These are phyloP conservation scores for Cranoglanis bouderius DNA, from an alignment of 2,113 vertebrate genomes.

Conservation along the genomic window DNA sequence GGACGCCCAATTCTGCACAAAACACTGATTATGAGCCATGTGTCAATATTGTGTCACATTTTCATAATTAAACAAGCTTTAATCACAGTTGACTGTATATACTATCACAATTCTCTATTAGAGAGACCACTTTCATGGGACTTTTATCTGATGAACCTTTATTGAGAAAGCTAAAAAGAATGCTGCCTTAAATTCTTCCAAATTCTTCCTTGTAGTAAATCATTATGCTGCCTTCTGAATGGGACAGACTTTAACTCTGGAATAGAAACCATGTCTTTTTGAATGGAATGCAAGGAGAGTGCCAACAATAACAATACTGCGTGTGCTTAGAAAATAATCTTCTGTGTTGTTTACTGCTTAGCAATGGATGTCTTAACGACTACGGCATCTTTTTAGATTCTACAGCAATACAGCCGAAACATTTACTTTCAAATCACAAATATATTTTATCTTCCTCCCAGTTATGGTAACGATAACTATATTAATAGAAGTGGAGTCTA, in stretches of 20 bases:
- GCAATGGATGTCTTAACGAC: no score
- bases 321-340: not conserved
- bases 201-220: not conserved
- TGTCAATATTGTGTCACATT: not conserved
- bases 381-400: not conserved
- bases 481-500: not conserved
- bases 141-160: not conserved
- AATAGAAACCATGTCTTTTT: not conserved
- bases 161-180: not conserved
- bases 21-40: not conserved
- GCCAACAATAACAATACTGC: not conserved
- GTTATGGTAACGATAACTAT: not conserved
- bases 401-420: not conserved
- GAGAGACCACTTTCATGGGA: not conserved
- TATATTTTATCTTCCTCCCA: not conserved
- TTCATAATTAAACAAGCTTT: not conserved
- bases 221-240: not conserved
- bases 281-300: not conserved
- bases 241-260: not conserved
- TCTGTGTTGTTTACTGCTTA: not conserved
- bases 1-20: not conserved
- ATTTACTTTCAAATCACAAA: not conserved
- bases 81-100: not conserved
- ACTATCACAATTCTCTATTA: not conserved
- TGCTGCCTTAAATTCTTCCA: not conserved